Base-by-base conservation (phyloP, 2,888 invertebrate genomes). In the Thecocarcelia acutangulata region DNA sequence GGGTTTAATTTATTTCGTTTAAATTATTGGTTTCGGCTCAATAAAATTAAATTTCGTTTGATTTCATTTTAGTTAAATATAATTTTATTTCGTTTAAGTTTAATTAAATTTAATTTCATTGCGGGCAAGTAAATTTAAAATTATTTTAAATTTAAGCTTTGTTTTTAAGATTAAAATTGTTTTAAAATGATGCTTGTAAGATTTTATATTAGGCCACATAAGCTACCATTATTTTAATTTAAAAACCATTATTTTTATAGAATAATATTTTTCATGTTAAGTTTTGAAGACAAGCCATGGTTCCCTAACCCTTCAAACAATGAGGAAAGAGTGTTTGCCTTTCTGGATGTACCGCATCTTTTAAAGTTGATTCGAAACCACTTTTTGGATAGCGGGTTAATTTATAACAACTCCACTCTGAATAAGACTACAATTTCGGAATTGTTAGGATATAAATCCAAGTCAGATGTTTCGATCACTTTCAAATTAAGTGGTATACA, bases 351-450 rank as follows among this genome's bases (percentile, higher is more conserved):
- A 0, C 28, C 64, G 0, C 63, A 70, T 13, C 21, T 77, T 5
- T 33, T 77, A 1, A 77, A 77, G 21, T n/a, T 70, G 11, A 11
- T 58, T 0, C 6, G 58, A n/a, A 77, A 77, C 12, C 63, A 70
- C 17, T 77, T 48, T 24, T 2, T 69, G 17, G 64, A 68, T n/a
- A 12, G 50, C 0, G 85, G 85, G 3, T 80, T 85, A n/a, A 1
- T 80, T 0, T 19, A 79, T 4, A 15, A 83, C 12, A 66, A 64
- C 13, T 52, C 79, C 19, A 2, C 42, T 2, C 28, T 84, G 28
- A 63, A 28, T 9, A 2, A 56, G 0, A 1, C 19, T 0, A 75
- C 80, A 0, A 48, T 84, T 4, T 17, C 33, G 12, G 56, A 78
- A 15, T 40, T 64, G 11, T 46, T 84, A 28, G 42, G 13, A 2